Conservation (phyloP, 1,140 invertebrate species). For the Cataglyphis hispanica region DNA sequence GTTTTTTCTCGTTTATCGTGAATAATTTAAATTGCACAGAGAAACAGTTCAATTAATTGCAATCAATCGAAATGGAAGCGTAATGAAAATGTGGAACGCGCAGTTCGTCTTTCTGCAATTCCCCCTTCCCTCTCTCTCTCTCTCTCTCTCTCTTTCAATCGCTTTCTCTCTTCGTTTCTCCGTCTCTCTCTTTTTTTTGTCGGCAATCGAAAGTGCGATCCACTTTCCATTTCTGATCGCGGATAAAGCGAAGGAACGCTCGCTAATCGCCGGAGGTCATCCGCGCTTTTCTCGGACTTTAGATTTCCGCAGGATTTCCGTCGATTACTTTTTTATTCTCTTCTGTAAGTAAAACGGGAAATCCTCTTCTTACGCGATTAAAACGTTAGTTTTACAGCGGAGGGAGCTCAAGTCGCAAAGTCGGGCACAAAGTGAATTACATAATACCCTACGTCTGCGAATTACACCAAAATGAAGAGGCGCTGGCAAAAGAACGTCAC, state of each 20-base stretch:
- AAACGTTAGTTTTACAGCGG: conserved; percentile 62
- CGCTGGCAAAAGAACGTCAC: conserved; percentile 15
- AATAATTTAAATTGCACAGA: conserved; percentile 71
- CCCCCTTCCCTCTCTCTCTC: not conserved
- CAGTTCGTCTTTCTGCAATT: conserved; percentile 39
- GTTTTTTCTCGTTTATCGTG: conserved; percentile 64
- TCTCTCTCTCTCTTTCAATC: not conserved
- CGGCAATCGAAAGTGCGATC: conserved; percentile 78
- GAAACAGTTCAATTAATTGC: conserved; percentile 72
- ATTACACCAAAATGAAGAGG: conserved; percentile 36
- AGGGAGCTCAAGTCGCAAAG: conserved; percentile 55
- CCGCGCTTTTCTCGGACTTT: conserved; percentile 51
- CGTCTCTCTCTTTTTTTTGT: conserved; percentile 53
- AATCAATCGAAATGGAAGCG: conserved; percentile 65
- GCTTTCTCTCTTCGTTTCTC: not conserved
- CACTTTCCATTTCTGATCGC: conserved; percentile 80
- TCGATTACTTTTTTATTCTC: conserved; percentile 45
- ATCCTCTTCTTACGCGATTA: conserved; percentile 63
- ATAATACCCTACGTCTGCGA: conserved; percentile 23
- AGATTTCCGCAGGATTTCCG: conserved; percentile 57
- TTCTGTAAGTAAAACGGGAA: conserved; percentile 63
- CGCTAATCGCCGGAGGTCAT: conserved; percentile 43
- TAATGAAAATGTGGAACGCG: conserved; percentile 59
- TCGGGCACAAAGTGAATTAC: conserved; percentile 58
- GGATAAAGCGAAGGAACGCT: conserved; percentile 65